Evolutionary conservation across 2,888 invertebrate species (phyloP).

Genomic region (Ommatoiulus sabulosus): DNA sequence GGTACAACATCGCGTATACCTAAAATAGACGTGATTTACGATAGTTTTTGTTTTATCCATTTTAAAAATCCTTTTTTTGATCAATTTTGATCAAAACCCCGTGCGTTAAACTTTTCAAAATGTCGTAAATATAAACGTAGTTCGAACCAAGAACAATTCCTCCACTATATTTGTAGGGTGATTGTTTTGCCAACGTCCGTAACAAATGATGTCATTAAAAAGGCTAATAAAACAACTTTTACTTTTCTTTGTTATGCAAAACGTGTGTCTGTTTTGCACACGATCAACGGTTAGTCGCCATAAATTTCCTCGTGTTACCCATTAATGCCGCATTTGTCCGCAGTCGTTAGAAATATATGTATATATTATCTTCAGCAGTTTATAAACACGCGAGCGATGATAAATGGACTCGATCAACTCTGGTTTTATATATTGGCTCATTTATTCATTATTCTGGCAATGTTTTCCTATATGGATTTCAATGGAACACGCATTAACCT

Average conservation of each 20-base stretch:
- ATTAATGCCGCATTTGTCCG: neutral
- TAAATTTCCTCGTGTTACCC: neutral
- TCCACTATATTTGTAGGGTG: neutral
- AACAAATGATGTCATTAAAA: neutral
- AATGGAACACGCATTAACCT: conserved; percentile 34
- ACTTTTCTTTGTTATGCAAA: conserved; percentile 5
- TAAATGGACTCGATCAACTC: neutral
- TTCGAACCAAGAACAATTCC: too few relatives aligned
- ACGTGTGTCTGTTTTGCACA: neutral
- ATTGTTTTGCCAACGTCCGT: conserved; percentile 2
- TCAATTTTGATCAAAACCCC: too few relatives aligned
- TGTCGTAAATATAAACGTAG: too few relatives aligned
- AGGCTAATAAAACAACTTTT: neutral
- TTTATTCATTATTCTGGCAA: neutral
- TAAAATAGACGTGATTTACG: too few relatives aligned
- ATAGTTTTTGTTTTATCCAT: too few relatives aligned
- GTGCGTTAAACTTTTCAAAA: too few relatives aligned
- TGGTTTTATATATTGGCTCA: conserved; percentile 11
- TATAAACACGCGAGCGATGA: conserved; percentile 16
- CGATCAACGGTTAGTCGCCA: neutral
- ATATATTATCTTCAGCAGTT: conserved; percentile 6
- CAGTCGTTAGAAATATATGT: neutral
- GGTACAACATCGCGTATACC: too few relatives aligned
- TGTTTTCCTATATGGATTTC: neutral
- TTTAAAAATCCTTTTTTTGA: too few relatives aligned